A percentile compares a stretch with the other conserved stretches of the same genome.
phyloP scores from a whole-genome alignment of 2,113 vertebrate genomes.

The Mormyrus iriodes region DNA sequence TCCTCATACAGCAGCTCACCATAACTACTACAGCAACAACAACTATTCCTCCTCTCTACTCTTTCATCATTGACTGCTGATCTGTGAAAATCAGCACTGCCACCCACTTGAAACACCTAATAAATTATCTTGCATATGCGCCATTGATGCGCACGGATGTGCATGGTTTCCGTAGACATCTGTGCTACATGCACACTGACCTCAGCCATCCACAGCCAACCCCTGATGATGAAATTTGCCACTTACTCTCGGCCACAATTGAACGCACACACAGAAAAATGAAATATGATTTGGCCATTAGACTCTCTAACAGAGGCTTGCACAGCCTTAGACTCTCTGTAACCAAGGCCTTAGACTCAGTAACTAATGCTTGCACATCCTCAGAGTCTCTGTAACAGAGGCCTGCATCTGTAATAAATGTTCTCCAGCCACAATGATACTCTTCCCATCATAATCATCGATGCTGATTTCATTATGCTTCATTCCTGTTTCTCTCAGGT shows the following conservation, averaged over 20 bases:
- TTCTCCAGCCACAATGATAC: not conserved
- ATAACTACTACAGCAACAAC: not conserved
- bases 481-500: not conserved
- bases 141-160: not conserved
- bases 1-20: not conserved
- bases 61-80: not conserved
- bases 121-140: not conserved
- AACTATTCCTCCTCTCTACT: not conserved
- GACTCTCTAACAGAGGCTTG: too few relatives aligned
- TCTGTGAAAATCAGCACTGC: not conserved
- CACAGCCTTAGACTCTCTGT: not conserved
- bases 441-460: not conserved
- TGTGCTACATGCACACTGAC: not conserved
- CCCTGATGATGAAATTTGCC: not conserved
- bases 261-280: not conserved
- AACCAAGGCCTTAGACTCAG: not conserved
- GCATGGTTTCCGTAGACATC: not conserved
- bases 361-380: not conserved
- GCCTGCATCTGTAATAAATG: not conserved
- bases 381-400: not conserved
- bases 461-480: not conserved
- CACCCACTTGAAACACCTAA: not conserved
- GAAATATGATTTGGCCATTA: not conserved
- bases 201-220: not conserved
- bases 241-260: not conserved